Percentiles rank a stretch among this genome's conserved stretches.
Evolutionary conservation across 2,113 vertebrate species (phyloP).

Genomic region (Hypanus sabinus): DNA sequence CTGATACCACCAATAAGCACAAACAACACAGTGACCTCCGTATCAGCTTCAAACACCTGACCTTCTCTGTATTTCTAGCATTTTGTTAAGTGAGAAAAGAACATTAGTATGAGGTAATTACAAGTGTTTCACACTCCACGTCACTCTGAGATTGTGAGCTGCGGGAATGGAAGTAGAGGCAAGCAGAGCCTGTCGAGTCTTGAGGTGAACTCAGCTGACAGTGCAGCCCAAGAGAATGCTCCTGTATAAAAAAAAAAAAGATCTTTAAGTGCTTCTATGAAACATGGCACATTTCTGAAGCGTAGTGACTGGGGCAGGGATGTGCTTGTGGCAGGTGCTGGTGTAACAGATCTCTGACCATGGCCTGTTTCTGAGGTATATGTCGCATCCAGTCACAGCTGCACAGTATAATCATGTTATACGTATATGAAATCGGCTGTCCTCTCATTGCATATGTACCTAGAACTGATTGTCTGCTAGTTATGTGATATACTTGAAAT

Average conservation of each 20-base stretch:
- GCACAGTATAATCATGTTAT: too few species aligned
- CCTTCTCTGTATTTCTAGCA: too few species aligned
- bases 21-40: not conserved
- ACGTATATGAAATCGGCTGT: too few species aligned
- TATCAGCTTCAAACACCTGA: too few species aligned
- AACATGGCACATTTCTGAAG: not conserved
- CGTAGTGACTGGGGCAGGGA: not conserved
- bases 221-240: not conserved
- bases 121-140: not conserved
- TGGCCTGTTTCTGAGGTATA: not conserved
- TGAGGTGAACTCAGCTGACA: not conserved
- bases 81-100: too few species aligned
- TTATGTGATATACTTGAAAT: too few species aligned
- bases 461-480: too few species aligned
- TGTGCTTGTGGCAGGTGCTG: too few species aligned
- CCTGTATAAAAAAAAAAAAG: not conserved
- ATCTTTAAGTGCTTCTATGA: not conserved
- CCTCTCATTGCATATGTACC: too few species aligned
- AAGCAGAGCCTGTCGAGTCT: not conserved
- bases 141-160: not conserved
- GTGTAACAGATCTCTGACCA: not conserved
- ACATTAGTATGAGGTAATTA: too few species aligned
- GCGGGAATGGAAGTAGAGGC: not conserved
- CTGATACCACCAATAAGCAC: not conserved
- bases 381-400: not conserved